Conservation (phyloP, 2,113 vertebrate genomes). For the Suricata suricatta region DNA sequence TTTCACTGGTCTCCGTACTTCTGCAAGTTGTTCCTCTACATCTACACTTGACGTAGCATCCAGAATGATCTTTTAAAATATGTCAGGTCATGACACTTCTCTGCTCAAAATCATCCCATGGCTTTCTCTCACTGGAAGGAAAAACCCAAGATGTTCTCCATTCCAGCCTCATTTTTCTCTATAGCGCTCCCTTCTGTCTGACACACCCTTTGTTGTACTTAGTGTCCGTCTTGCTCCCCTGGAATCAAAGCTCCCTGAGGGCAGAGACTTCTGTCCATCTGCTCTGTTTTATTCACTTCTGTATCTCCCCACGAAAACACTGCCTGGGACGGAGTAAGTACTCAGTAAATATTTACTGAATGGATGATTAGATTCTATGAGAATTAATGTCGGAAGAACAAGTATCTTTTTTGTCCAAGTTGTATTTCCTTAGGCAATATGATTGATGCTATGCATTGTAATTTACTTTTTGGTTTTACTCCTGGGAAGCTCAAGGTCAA, state of each 20-base stretch:
- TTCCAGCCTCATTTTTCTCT: background rate
- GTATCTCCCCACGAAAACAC: background rate
- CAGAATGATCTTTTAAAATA: background rate
- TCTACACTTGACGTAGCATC: background rate
- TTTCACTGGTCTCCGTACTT: background rate
- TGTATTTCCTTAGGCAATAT: background rate
- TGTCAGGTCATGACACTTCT: background rate
- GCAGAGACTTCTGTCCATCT: background rate
- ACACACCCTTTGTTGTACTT: background rate
- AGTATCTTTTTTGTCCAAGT: background rate
- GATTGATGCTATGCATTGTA: background rate
- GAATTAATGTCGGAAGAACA: background rate
- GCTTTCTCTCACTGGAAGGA: background rate
- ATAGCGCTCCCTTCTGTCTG: background rate
- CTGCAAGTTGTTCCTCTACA: background rate
- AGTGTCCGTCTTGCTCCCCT: background rate
- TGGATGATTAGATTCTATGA: background rate
- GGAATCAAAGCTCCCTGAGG: background rate
- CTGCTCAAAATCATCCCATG: background rate
- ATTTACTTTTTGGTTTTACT: background rate
- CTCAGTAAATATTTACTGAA: background rate
- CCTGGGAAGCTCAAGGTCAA: background rate
- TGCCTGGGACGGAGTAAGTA: background rate
- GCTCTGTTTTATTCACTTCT: background rate
- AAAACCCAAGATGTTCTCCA: background rate